Evolutionary conservation across 2,797 vertebrate genomes (phyloP).

Genomic region (Agapornis canus): DNA sequence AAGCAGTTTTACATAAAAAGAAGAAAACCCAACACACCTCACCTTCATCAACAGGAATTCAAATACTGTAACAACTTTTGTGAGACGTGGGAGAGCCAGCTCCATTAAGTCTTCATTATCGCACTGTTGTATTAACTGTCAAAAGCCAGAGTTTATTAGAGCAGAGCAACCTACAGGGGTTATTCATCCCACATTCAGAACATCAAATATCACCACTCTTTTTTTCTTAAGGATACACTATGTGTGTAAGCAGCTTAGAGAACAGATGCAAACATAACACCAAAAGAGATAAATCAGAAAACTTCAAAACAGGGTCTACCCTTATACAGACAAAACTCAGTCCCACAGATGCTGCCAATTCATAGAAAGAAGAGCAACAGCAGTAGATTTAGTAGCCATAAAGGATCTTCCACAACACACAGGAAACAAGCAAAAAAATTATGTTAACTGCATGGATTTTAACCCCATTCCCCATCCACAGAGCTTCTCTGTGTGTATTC

Average conservation of each 20-base stretch:
- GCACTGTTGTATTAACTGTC: constrained; percentile 86
- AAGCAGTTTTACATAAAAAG: not conserved
- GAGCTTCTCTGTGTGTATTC: not conserved
- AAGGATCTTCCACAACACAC: not conserved
- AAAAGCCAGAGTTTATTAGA: constrained; percentile 39
- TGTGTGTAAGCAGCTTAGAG: not conserved
- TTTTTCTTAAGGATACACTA: not conserved
- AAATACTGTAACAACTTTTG: constrained; percentile 87
- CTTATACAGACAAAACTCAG: not conserved
- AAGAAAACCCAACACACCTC: not conserved
- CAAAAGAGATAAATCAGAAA: not conserved
- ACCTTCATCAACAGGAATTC: constrained; percentile 94
- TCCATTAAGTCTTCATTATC: constrained; percentile 89
- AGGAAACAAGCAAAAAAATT: not conserved
- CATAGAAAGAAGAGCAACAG: not conserved
- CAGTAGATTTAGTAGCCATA: not conserved
- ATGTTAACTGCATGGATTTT: not conserved
- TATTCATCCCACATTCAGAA: not conserved
- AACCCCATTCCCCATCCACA: not conserved
- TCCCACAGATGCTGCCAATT: not conserved
- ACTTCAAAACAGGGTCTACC: not conserved
- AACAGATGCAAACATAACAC: not conserved
- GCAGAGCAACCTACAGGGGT: not conserved
- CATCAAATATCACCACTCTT: not conserved
- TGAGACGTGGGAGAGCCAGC: constrained; percentile 86